Evolutionary conservation across 53 echinoderm and acorn worm genomes (phyloP).

Genomic region (Glandiceps talaboti): DNA sequence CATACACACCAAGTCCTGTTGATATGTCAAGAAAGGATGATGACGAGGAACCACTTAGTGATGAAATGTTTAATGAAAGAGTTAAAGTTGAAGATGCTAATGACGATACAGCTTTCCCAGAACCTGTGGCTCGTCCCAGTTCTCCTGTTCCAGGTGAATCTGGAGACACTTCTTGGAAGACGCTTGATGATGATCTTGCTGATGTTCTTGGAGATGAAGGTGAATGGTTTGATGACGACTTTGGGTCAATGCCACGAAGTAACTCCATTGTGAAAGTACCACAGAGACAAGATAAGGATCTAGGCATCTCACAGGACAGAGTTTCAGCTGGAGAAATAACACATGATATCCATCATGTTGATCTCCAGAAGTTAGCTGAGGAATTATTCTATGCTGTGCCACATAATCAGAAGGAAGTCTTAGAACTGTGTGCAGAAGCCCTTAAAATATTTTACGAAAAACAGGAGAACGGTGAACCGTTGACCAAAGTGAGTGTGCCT

Average conservation of each 20-base stretch:
- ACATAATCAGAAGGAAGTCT: conserved; percentile 69
- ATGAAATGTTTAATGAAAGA: conserved; percentile 73
- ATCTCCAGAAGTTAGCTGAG: conserved; percentile 68
- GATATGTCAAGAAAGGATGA: conserved; percentile 34
- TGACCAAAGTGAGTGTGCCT: conserved; percentile 27
- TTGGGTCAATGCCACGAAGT: conserved; percentile 85
- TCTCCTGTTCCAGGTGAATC: conserved; percentile 92
- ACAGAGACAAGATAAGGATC: not conserved
- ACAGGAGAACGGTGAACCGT: conserved; percentile 26
- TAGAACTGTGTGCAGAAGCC: conserved; percentile 38
- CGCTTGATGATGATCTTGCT: conserved; percentile 48
- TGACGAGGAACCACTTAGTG: conserved; percentile 34
- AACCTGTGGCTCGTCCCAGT: conserved; percentile 58
- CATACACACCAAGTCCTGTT: conserved; percentile 66
- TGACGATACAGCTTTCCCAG: not conserved
- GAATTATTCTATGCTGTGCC: conserved; percentile 94
- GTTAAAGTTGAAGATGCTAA: conserved; percentile 44
- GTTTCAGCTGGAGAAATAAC: not conserved
- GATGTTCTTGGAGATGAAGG: conserved; percentile 91
- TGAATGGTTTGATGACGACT: conserved; percentile 97
- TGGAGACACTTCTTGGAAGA: conserved; percentile 68
- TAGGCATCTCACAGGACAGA: not conserved
- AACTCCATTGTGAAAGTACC: conserved; percentile 90
- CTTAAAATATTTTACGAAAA: conserved; percentile 61
- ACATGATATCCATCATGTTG: conserved; percentile 10